Percentiles rank a stretch among this genome's conserved stretches.
phyloP scores from a whole-genome alignment of 2,888 invertebrate species.

The Tenthredo livida region DNA sequence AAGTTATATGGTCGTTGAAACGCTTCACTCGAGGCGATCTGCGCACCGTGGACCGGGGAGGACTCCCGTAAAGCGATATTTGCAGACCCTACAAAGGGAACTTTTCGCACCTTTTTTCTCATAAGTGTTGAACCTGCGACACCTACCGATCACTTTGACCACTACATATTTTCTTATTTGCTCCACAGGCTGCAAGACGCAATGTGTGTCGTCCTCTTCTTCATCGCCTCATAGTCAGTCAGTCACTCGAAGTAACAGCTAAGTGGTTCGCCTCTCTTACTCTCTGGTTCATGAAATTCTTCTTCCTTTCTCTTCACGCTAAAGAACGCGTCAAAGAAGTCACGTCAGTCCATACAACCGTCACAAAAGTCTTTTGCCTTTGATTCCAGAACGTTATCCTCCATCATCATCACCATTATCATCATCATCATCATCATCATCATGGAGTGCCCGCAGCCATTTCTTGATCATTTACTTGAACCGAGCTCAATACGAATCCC shows the following conservation, averaged over 20 bases:
- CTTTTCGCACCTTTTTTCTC: slow-evolving; percentile 71
- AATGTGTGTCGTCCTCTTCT: slow-evolving; percentile 41
- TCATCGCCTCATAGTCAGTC: slow-evolving; percentile 3
- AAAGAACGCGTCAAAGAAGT: neutral
- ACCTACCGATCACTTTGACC: slow-evolving; percentile 61
- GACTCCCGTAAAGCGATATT: slow-evolving; percentile 5
- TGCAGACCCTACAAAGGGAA: slow-evolving; percentile 21
- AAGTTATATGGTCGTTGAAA: neutral
- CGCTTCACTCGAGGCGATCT: neutral
- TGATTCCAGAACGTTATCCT: neutral
- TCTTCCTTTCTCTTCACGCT: slow-evolving; percentile 4
- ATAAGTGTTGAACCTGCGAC: slow-evolving; percentile 73
- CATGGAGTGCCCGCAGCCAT: neutral
- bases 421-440: neutral
- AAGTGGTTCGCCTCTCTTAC: slow-evolving; percentile 37
- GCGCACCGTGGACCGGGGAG: neutral
- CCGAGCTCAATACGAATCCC: neutral
- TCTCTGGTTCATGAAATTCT: neutral
- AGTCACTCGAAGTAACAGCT: slow-evolving; percentile 40
- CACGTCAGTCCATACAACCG: neutral
- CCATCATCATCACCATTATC: neutral
- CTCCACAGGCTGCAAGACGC: neutral
- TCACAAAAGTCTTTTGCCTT: neutral
- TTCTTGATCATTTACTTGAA: neutral
- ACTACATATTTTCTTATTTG: slow-evolving; percentile 47